phyloP scores from a whole-genome alignment of 2,797 vertebrate species.

The Sebastes iracundus region DNA sequence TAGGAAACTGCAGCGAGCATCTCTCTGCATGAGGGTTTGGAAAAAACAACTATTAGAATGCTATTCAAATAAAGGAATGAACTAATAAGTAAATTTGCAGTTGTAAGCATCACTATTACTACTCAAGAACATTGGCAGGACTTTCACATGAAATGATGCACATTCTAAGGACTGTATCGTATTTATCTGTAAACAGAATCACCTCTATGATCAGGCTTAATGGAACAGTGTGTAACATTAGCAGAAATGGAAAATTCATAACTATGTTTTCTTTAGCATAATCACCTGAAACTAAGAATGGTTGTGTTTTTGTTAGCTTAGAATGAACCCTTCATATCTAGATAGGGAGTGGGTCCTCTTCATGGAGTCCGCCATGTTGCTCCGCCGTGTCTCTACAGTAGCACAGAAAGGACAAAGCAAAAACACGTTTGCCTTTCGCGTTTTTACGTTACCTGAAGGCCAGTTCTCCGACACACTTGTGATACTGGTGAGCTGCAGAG shows the following conservation, averaged over 20 bases:
- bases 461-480: not conserved
- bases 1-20: conserved; percentile 39
- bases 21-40: conserved; percentile 24
- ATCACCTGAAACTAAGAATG: not conserved
- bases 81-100: not conserved
- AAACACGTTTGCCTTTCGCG: fast-evolving
- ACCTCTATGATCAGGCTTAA: not conserved
- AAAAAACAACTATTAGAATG: conserved; percentile 2
- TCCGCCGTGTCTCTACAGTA: not conserved
- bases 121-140: not conserved
- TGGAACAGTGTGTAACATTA: not conserved
- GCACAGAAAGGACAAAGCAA: too few relatives aligned
- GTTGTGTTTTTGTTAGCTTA: not conserved
- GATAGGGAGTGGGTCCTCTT: not conserved
- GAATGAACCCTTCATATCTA: not conserved
- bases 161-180: not conserved
- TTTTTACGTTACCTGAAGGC: not conserved
- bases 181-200: not conserved
- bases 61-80: conserved; percentile 7
- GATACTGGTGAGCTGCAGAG: not conserved
- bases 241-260: not conserved
- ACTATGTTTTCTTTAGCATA: not conserved
- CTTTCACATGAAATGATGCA: not conserved
- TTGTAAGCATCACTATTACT: not conserved
- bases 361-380: not conserved